A percentile compares a stretch with the other conserved stretches of the same genome.
Evolutionary conservation across 1,140 invertebrate species (phyloP).

Genomic region (Drosophila kikkawai): DNA sequence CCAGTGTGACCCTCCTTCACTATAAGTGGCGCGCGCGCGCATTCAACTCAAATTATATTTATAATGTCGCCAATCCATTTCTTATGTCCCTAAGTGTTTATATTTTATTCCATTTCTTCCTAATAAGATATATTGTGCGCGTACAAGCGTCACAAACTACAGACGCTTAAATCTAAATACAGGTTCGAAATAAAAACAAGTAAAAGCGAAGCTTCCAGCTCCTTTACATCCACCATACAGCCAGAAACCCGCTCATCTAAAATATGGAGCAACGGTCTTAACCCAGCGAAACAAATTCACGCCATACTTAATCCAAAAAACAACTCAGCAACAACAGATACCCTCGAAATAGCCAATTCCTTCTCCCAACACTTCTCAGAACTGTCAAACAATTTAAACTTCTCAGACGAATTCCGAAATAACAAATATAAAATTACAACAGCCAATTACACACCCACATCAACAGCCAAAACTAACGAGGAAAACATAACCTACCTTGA

Average conservation of each 20-base stretch:
- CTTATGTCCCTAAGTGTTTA: too few relatives aligned
- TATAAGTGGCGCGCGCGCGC: too few relatives aligned
- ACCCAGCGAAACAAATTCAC: slow-evolving; percentile 6
- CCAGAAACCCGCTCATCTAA: neutral
- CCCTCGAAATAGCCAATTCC: neutral
- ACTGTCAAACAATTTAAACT: neutral
- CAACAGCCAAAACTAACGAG: neutral
- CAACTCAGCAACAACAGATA: neutral
- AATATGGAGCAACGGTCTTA: slow-evolving; percentile 4
- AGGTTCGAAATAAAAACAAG: too few relatives aligned
- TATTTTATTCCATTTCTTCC: too few relatives aligned
- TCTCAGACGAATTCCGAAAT: slow-evolving; percentile 9
- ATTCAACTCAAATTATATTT: too few relatives aligned
- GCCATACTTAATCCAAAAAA: neutral
- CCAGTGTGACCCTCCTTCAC: too few relatives aligned
- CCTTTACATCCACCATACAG: slow-evolving; percentile 13
- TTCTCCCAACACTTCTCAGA: neutral
- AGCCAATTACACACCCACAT: neutral
- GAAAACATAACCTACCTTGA: neutral
- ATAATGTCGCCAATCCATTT: too few relatives aligned
- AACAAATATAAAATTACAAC: neutral
- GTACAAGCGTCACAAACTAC: too few relatives aligned
- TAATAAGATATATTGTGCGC: too few relatives aligned
- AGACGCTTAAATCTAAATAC: too few relatives aligned
- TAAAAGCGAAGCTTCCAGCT: slow-evolving; percentile 1